These are phyloP conservation scores for Perithous albicinctus DNA, from an alignment of 2,888 invertebrate genomes.

Conservation along the genomic window DNA sequence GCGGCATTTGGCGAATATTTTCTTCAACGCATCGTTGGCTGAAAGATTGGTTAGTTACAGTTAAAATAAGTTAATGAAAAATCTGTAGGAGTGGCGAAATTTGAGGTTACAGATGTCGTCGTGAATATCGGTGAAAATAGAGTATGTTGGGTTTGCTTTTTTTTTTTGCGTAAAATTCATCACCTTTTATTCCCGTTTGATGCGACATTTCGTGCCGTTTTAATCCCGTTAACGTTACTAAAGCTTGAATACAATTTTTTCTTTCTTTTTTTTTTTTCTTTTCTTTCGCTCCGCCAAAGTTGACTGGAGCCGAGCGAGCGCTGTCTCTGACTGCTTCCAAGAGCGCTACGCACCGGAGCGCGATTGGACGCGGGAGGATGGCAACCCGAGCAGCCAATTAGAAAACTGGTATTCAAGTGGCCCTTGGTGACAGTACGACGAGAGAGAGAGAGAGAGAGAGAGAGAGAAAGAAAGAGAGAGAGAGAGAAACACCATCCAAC, in stretches of 20 bases:
- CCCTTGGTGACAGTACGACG: conserved; percentile 55
- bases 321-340: conserved; percentile 56
- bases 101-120: conserved; percentile 58
- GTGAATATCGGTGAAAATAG: conserved; percentile 14
- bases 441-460: conserved; percentile 4
- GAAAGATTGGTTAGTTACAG: conserved; percentile 81
- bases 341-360: conserved; percentile 5
- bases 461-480: conserved; percentile 1
- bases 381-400: conserved; percentile 56
- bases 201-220: conserved; percentile 90
- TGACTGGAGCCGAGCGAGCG: conserved; percentile 33
- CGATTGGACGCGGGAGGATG: conserved; percentile 55
- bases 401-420: conserved; percentile 56
- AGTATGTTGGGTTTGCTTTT: too few species aligned
- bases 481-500: background rate
- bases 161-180: background rate
- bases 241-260: conserved; percentile 5
- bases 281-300: conserved; percentile 49
- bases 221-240: background rate
- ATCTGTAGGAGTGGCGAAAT: conserved; percentile 65
- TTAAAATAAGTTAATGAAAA: conserved; percentile 41
- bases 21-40: conserved; percentile 94
- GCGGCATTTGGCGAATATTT: conserved; percentile 93
- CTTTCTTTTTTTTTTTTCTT: background rate
- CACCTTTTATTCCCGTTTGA: conserved; percentile 96